These are phyloP conservation scores for Scaptomyza hsui DNA, from an alignment of 1,140 invertebrate species.

Conservation along the genomic window DNA sequence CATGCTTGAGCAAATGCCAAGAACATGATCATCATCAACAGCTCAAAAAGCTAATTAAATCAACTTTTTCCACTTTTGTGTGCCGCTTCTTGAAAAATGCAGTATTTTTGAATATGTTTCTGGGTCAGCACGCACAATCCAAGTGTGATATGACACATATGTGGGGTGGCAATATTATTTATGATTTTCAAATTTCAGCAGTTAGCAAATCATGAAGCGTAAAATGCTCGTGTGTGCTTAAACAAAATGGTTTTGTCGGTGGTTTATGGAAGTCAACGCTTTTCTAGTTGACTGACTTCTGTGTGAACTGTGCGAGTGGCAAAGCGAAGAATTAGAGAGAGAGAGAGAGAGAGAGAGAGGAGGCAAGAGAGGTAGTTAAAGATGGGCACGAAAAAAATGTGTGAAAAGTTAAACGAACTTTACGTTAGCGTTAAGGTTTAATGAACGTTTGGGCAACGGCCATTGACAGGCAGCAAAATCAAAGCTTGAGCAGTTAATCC, in stretches of 20 bases:
- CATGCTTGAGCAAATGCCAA: slow-evolving; percentile 64
- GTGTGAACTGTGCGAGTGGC: slow-evolving; percentile 52
- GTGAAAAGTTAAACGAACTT: slow-evolving; percentile 49
- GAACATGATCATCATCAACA: slow-evolving; percentile 28
- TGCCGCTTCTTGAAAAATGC: slow-evolving; percentile 32
- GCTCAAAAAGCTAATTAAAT: slow-evolving; percentile 68
- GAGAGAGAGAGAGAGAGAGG: not conserved
- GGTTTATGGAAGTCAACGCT: slow-evolving; percentile 68
- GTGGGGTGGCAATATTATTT: slow-evolving; percentile 53
- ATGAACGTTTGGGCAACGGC: slow-evolving; percentile 30
- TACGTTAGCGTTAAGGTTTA: slow-evolving; percentile 24
- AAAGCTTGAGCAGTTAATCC: slow-evolving; percentile 21
- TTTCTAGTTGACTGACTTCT: slow-evolving; percentile 64
- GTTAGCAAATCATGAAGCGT: slow-evolving; percentile 70
- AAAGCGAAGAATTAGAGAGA: not conserved
- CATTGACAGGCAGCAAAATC: slow-evolving; percentile 33
- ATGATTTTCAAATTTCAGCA: slow-evolving; percentile 55
- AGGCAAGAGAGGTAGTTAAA: not conserved
- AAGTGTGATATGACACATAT: slow-evolving; percentile 69
- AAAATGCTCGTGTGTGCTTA: slow-evolving; percentile 57
- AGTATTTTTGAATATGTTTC: slow-evolving; percentile 38
- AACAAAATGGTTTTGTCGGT: slow-evolving; percentile 53
- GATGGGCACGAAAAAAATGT: slow-evolving; percentile 10
- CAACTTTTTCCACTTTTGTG: slow-evolving; percentile 38
- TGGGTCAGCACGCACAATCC: slow-evolving; percentile 64